Conservation (phyloP, 1,140 invertebrate genomes). For the honey bee (Apis mellifera) region Amel_HAv3.1 CM009938.2:3138501-3139000, state of each 20-base stretch:
- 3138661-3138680: background rate
- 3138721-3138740: conserved; percentile 16
- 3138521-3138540: conserved; percentile 10
- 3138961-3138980: conserved; percentile 12
- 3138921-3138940: too few species aligned
- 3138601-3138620: conserved; percentile 73
- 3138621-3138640: background rate
- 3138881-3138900: too few species aligned
- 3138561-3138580: conserved; percentile 75
- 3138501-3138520: background rate
- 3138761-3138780: too few species aligned
- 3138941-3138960: too few species aligned
- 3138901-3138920: too few species aligned
- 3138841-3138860: too few species aligned
- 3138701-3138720: background rate
- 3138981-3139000: background rate
- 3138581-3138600: conserved; percentile 80
- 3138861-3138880: too few species aligned
- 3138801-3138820: too few species aligned
- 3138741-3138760: too few species aligned
- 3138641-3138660: conserved; percentile 33
- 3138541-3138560: conserved; percentile 54
- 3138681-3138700: background rate
- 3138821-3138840: too few species aligned
- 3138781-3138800: too few species aligned